These are phyloP conservation scores for Chaenocephalus aceratus DNA, from an alignment of 2,113 vertebrate species.

Conservation along the genomic window DNA sequence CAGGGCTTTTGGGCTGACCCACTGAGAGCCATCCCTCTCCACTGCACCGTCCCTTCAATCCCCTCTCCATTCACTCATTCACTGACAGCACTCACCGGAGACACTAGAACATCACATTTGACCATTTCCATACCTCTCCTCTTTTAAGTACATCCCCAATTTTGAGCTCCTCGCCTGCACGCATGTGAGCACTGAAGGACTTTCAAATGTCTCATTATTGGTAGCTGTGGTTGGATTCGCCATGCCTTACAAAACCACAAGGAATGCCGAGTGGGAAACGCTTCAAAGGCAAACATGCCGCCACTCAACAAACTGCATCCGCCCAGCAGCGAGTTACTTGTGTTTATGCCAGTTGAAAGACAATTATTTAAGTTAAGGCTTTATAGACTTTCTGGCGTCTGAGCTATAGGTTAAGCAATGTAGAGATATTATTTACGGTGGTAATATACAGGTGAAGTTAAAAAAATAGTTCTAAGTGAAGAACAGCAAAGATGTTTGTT, in stretches of 20 bases:
- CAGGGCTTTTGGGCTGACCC: conserved; percentile 84
- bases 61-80: conserved; percentile 58
- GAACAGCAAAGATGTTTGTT: background rate
- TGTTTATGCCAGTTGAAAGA: conserved; percentile 51
- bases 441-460: background rate
- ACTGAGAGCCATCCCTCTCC: conserved; percentile 81
- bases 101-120: conserved; percentile 67
- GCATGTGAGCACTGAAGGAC: conserved; percentile 44
- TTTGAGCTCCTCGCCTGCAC: conserved; percentile 45
- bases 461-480: background rate
- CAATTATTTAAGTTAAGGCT: conserved; percentile 44
- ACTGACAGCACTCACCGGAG: conserved; percentile 44
- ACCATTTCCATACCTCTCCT: conserved; percentile 21
- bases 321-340: conserved; percentile 62
- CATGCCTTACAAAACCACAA: conserved; percentile 79
- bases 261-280: conserved; percentile 80
- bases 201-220: conserved; percentile 78
- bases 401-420: background rate
- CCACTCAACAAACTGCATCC: conserved; percentile 57
- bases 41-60: conserved; percentile 55
- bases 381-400: conserved; percentile 47
- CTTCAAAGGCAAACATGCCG: conserved; percentile 74
- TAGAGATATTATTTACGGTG: background rate
- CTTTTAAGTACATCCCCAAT: conserved; percentile 26
- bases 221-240: conserved; percentile 66